phyloP scores from a whole-genome alignment of 1,140 invertebrate species.

The Drosophila burlai region DNA sequence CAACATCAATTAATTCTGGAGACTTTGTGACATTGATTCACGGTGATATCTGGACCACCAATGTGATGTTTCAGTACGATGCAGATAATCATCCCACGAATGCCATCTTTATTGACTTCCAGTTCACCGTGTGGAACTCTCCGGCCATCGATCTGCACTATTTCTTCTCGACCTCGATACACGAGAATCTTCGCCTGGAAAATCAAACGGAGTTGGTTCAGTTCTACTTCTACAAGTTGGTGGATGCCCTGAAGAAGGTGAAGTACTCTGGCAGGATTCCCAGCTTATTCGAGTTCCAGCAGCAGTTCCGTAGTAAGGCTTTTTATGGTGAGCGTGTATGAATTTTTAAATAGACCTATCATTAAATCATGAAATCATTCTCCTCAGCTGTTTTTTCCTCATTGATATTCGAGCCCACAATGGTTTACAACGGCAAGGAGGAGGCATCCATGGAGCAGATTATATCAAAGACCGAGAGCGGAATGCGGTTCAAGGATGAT shows the following conservation, averaged over 20 bases:
- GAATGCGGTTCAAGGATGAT: conserved; percentile 27
- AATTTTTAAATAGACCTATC: not conserved
- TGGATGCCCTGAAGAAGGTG: conserved; percentile 42
- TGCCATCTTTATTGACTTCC: conserved; percentile 69
- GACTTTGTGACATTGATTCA: conserved; percentile 87
- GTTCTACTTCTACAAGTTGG: conserved; percentile 67
- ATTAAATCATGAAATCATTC: rapidly evolving
- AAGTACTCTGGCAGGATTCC: conserved; percentile 58
- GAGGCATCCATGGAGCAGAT: conserved; percentile 59
- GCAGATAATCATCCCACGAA: conserved; percentile 40
- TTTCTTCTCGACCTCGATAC: conserved; percentile 25
- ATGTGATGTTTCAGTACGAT: conserved; percentile 88
- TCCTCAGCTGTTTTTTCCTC: conserved; percentile 29
- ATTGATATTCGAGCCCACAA: conserved; percentile 49
- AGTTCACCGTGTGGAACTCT: conserved; percentile 33
- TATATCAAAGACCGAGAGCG: conserved; percentile 22
- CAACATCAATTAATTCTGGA: conserved; percentile 64
- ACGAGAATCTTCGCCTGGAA: conserved; percentile 14
- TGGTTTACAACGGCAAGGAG: conserved; percentile 61
- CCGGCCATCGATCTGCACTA: conserved; percentile 30
- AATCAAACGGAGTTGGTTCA: conserved; percentile 58
- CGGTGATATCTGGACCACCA: conserved; percentile 89
- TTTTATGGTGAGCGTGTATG: conserved; percentile 54
- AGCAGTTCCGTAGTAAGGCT: conserved; percentile 45
- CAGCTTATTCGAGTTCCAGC: conserved; percentile 62